Base-by-base conservation (phyloP, 2,113 vertebrate genomes). In the Ceyx melanurus region DNA sequence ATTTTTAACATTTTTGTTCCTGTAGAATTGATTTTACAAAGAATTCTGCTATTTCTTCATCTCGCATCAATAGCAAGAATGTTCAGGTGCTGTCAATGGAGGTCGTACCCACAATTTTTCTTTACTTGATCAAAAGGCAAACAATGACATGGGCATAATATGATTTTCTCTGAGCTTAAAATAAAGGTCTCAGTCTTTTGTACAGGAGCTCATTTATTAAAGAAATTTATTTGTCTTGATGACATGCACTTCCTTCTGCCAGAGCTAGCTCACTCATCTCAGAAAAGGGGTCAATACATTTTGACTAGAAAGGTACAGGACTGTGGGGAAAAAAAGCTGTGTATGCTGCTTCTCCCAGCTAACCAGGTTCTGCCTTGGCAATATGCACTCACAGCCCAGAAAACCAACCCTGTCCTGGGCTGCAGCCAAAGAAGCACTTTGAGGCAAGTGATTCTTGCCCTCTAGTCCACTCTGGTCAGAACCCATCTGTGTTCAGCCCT, bases 101-200 rank as follows among this genome's bases (percentile, higher is more conserved):
- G 66, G 56, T 79, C 87, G 60, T 92, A 80, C 46, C 77, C 74
- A 22, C 83, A 60, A 64, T 91, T 94, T 96, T 91, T 86, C 37
- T 86, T 81, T 50, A 50, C n/a, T 45, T 20, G 56, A 81, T 64
- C n/a, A 76, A 91, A 95, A 92, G n/a, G 48, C 85, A 93, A 90
- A 73, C 40, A 66, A 82, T 17, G 25, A 45, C 29, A 42, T 61
- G 37, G 65, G 12, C 48, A 33, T 87, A 78, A 68, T 33, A 89
- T 76, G 53, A 61, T 89, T 88, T 51, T 33, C 75, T 94, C 77
- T 92, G 53, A 86, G 67, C 45, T 90, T 76, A 78, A 88, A 77
- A 29, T 53, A 67, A 78, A 68, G 23, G 35, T 77, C 40, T 81
- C 25, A 20, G 15, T 71, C 57, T 81, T 57, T 62, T 70, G 15